phyloP scores from a whole-genome alignment of 2,797 vertebrate species.

The Lateolabrax maculatus region DNA sequence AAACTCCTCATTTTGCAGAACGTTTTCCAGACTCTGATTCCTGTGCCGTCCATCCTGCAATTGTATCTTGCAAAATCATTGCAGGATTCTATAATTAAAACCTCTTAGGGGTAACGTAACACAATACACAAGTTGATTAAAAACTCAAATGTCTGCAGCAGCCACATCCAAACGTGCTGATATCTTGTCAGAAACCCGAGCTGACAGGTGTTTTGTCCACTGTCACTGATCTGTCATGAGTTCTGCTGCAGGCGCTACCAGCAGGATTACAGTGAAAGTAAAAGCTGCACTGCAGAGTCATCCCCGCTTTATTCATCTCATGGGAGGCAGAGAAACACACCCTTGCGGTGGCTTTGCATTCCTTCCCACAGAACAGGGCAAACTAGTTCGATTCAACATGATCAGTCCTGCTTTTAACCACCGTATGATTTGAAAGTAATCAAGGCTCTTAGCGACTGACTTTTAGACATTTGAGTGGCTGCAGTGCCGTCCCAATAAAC shows the following conservation, averaged over 20 bases:
- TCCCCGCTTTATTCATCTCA: not conserved
- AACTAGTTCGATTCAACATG: constrained; percentile 50
- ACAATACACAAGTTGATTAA: not conserved
- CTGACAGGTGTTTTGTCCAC: constrained; percentile 5
- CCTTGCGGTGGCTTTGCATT: constrained; percentile 34
- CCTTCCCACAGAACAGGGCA: constrained; percentile 51
- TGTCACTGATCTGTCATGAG: constrained; percentile 14
- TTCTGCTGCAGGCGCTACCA: not conserved
- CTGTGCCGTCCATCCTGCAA: not conserved
- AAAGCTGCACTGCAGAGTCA: not conserved
- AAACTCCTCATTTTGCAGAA: too few relatives aligned
- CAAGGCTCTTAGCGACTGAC: constrained; percentile 5
- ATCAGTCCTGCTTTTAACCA: constrained; percentile 39
- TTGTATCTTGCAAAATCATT: not conserved
- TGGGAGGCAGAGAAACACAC: constrained; percentile 36
- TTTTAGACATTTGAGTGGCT: not conserved
- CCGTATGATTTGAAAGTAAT: constrained; percentile 17
- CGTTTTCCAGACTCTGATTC: not conserved
- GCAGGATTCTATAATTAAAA: not conserved
- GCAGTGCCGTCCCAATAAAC: not conserved
- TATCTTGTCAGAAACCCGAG: constrained; percentile 32
- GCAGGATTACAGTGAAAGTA: not conserved
- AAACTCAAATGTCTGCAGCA: constrained; percentile 6
- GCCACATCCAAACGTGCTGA: not conserved
- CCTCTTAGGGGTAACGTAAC: not conserved